Evolutionary conservation across 2,797 vertebrate species (phyloP), one percentile per base, ranked within the genome.

Genomic region (Synaphobranchus kaupii): DNA sequence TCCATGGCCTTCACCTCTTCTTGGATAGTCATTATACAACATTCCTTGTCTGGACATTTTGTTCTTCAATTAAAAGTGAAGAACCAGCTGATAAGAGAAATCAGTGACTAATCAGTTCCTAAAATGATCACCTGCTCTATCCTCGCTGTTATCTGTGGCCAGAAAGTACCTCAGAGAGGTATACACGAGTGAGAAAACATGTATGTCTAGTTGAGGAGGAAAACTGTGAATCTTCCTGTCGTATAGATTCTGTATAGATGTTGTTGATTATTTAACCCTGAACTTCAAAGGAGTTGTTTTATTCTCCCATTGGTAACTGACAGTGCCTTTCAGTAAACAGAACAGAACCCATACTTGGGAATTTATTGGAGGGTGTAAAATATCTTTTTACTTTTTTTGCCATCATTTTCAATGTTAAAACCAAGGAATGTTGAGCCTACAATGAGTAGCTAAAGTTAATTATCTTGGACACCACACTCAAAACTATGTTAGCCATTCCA

Each of bases 401-500:
- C 47, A 9, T n/a, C 15, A 12, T 50, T 81, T 22, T 81, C 25
- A 25, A 7, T 81, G 47, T 81, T 50, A 48, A 48, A 48, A 81
- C 12, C 44, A 50, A 7, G 25, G 0, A 34, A 39, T 8, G 28
- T 78, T 39, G 15, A 71, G 8, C 31, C 12, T 71, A 34, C n/a
- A 15, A 63, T 15, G 22, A 17, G 28, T 13, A 39, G 39, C 39
- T 39, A 13, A 34, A 34, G 13, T 17, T 76, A 76, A 5, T 76
- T 76, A 15, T 76, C 71, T 76, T 76, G 31, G 34, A 76, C 71
- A 68, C 63, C 83, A 73, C 0, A 6, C 87, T 81, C 52, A 86
- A 90, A 90, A 81, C 15, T 73, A 73, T 34, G 73, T 47, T 25
- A 8, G 44, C 47, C 47, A 81, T 81, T 48, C 9, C 78, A 81